These are phyloP conservation scores for Nothobranchius furzeri DNA, from an alignment of 2,113 vertebrate species.

Conservation along the genomic window DNA sequence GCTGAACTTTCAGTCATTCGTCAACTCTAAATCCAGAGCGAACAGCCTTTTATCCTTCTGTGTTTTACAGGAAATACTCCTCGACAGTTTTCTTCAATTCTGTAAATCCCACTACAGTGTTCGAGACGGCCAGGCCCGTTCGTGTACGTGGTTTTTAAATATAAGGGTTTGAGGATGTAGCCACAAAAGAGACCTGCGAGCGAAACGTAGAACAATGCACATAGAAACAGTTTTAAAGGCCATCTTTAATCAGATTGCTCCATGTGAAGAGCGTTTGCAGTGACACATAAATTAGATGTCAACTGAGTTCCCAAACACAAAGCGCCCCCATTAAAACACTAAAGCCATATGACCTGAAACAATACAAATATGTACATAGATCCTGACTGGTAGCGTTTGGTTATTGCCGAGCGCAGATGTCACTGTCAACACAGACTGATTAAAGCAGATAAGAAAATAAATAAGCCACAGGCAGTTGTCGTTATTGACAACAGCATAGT, in stretches of 20 bases:
- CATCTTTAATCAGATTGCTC: slow-evolving; percentile 2
- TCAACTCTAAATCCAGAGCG: slow-evolving; percentile 50
- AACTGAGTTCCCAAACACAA: slow-evolving; percentile 49
- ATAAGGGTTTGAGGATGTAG: slow-evolving; percentile 4
- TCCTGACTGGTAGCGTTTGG: slow-evolving; percentile 64
- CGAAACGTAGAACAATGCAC: background rate
- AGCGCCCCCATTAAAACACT: slow-evolving; percentile 38
- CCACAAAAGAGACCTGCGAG: background rate
- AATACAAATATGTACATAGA: slow-evolving; percentile 56
- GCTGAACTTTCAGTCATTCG: slow-evolving; percentile 63
- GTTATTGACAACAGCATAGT: slow-evolving; percentile 73
- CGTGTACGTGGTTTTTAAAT: slow-evolving; percentile 1
- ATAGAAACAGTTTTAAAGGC: no score
- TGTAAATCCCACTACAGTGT: slow-evolving; percentile 1
- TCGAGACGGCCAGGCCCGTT: background rate
- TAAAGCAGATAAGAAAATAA: slow-evolving; percentile 76
- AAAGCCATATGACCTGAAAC: slow-evolving; percentile 48
- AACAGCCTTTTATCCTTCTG: slow-evolving; percentile 35
- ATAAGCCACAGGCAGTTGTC: slow-evolving; percentile 72
- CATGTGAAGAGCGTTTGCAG: slow-evolving; percentile 20
- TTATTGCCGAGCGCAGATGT: slow-evolving; percentile 72
- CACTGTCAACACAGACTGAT: slow-evolving; percentile 77
- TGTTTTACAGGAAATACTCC: slow-evolving; percentile 18
- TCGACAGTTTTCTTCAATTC: background rate
- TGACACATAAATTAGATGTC: slow-evolving; percentile 30